These are phyloP conservation scores for Scatophagus argus DNA, from an alignment of 2,113 vertebrate species.

Conservation along the genomic window DNA sequence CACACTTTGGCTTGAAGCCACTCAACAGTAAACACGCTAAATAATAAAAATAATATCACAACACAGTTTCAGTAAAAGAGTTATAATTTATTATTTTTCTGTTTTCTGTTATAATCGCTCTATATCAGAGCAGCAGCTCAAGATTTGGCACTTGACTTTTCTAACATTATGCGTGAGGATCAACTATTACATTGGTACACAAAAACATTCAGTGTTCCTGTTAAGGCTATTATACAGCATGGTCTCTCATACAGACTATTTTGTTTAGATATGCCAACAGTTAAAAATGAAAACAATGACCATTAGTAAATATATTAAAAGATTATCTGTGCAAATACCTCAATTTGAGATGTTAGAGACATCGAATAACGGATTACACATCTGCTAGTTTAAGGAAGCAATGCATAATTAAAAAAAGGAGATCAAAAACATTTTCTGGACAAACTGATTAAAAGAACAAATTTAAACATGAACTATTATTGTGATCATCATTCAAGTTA, in stretches of 20 bases:
- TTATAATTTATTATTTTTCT: constrained; percentile 65
- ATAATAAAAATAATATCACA: background rate
- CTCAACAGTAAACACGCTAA: background rate
- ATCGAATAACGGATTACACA: constrained; percentile 56
- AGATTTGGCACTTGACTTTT: constrained; percentile 73
- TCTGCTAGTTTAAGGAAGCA: constrained; percentile 45
- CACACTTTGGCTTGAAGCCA: background rate
- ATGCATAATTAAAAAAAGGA: constrained; percentile 49
- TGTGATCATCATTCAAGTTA: constrained; percentile 18
- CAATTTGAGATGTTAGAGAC: constrained; percentile 75
- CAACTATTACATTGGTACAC: constrained; percentile 43
- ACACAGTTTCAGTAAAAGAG: constrained; percentile 69
- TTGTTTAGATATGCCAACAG: constrained; percentile 54
- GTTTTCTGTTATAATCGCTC: constrained; percentile 44
- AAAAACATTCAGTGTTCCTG: constrained; percentile 52
- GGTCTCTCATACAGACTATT: constrained; percentile 42
- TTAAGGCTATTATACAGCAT: constrained; percentile 63
- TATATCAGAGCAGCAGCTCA: constrained; percentile 63
- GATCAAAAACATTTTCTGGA: constrained; percentile 30
- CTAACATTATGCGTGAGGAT: constrained; percentile 50
- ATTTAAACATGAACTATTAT: constrained; percentile 31
- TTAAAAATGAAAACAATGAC: constrained; percentile 47
- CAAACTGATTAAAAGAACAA: constrained; percentile 38
- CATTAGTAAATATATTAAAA: constrained; percentile 60
- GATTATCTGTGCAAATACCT: constrained; percentile 80